phyloP scores from a whole-genome alignment of 1,140 invertebrate species.

The Caerostris extrusa region DNA sequence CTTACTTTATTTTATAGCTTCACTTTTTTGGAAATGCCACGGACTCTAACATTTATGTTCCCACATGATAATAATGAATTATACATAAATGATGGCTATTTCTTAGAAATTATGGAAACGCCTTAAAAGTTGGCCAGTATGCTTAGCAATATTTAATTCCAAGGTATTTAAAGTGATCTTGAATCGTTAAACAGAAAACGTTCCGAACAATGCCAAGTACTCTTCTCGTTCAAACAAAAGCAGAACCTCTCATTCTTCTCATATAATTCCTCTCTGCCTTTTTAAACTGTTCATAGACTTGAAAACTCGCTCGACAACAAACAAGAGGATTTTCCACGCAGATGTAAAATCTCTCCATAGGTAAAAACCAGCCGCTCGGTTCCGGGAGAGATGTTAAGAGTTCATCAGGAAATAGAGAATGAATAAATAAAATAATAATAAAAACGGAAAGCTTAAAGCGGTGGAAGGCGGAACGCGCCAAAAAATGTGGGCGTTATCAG shows the following conservation, averaged over 20 bases:
- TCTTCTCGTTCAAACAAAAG: not conserved
- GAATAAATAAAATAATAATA: not conserved
- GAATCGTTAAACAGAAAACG: no score
- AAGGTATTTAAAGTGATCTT: no score
- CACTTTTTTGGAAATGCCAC: no score
- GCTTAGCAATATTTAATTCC: no score
- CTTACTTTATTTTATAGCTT: no score
- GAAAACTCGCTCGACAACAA: not conserved
- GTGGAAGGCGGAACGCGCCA: not conserved
- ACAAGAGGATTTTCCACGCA: slow-evolving; percentile 17
- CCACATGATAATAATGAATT: no score
- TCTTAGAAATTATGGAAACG: no score
- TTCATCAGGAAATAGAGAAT: slow-evolving; percentile 34
- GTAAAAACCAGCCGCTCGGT: slow-evolving; percentile 40
- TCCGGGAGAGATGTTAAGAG: slow-evolving; percentile 53
- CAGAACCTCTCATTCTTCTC: not conserved
- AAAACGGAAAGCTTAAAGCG: not conserved
- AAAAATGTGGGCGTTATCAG: slow-evolving; percentile 59
- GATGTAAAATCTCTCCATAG: slow-evolving; percentile 32
- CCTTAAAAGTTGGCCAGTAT: no score
- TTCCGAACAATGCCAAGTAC: no score
- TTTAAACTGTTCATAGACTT: not conserved
- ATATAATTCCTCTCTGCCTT: not conserved
- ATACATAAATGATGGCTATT: no score
- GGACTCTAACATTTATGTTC: no score